Base-by-base conservation (phyloP, 2,113 vertebrate species). In the Myanophis thanlyinensis region DNA sequence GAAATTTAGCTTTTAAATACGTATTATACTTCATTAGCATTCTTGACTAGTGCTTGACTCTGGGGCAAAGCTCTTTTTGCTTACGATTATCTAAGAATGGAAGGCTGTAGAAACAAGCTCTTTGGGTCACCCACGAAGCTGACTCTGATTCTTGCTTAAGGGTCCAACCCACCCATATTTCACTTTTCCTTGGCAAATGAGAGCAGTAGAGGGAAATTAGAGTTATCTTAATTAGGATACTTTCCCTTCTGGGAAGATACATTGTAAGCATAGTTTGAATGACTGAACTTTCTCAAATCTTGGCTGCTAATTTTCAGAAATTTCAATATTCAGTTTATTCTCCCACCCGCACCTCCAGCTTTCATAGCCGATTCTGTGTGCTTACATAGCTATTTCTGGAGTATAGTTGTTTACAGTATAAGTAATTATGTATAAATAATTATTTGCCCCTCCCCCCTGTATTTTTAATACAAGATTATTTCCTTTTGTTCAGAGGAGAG, bases 161-260 rank as follows among this genome's bases (percentile, higher is more conserved):
- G 91, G 2, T 22, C 40, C 13, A 59, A 48, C 85, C 92, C 40
- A 84, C 62, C 56, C 52, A 44, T 49, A 25, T 7, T 86, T 13
- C 46, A 52, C 47, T 94, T 94, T 91, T 89, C 91, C 94, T 87
- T 52, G 90, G 54, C 89, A 94, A 93, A 92, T 94, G 80, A n/a
- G 5, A 92, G 35, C 56, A 85, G 80, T 5, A n/a, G 52, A 89
- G 22, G 59, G 88, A 92, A 54, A 48, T 40, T 13, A 92, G 88
- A 92, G 35, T 35, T 89, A 85, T 49, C 53, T 95, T 91, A 54
- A 88, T 95, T 93, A 48, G 0, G 0, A 62, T 62, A 87, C 20
- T 1, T 73, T 91, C 18, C 93, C 92, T 93, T 51, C 49, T 91
- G 89, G 44, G 22, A 62, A 85, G 52, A 0, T 40, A 52, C 3